Conservation (phyloP, 2,888 invertebrate genomes). For the Tetrapedia diversipes region DNA sequence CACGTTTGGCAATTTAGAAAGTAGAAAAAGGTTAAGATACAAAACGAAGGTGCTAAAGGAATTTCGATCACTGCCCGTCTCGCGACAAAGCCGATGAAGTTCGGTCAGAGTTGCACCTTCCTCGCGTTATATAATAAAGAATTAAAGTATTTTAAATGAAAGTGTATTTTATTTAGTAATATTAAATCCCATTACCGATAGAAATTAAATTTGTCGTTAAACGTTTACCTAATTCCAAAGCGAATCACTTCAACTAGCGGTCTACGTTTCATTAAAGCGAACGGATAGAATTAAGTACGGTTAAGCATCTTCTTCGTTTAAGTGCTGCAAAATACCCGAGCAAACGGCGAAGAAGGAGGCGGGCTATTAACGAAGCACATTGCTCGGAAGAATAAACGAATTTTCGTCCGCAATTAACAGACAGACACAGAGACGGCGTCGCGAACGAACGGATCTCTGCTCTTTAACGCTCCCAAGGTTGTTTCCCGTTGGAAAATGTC, state of each 20-base stretch:
- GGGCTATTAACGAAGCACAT: background rate
- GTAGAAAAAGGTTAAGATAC: no score
- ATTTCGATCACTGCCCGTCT: no score
- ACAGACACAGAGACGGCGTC: background rate
- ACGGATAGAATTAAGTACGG: background rate
- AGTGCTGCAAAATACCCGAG: background rate
- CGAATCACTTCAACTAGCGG: background rate
- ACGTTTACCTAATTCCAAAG: no score
- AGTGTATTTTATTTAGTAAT: no score
- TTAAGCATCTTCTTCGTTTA: background rate
- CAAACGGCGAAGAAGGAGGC: background rate
- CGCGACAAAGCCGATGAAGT: no score
- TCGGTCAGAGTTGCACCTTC: no score
- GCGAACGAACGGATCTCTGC: background rate
- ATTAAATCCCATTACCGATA: no score
- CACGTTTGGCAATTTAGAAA: no score
- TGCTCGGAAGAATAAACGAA: background rate
- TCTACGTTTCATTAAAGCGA: background rate
- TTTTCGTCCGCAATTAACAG: constrained; percentile 2
- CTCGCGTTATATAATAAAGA: no score
- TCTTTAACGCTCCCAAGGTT: background rate
- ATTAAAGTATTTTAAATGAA: no score
- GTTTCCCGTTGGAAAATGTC: background rate
- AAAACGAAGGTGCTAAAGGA: no score
- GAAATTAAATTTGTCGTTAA: no score